Evolutionary conservation across 2,888 invertebrate species (phyloP), one percentile per base, ranked within the genome.

Genomic region (Lapara coniferarum): DNA sequence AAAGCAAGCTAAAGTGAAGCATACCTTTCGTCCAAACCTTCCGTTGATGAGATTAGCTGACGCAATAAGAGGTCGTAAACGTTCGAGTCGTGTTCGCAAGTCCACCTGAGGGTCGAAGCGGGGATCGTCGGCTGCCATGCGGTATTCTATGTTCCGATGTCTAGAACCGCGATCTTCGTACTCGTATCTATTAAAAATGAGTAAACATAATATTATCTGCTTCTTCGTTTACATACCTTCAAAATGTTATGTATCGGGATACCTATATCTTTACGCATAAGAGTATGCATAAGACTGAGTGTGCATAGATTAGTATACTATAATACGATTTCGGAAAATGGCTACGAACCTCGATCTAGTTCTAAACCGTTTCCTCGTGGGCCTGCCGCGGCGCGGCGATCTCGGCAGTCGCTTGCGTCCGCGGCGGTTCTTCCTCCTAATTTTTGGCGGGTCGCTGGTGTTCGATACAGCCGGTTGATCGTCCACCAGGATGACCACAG

Each of bases 11-110:
- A 14, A 57, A 52, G 7, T n/a, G n/a, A 49, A 57, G 70, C 69
- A 87, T 86, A 97, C 97, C 95, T 96, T 95, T 85, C 97, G 93
- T 66, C 97, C 97, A 44, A 96, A 96, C 69, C 96, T 94, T 83
- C 95, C 96, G 85, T 97, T 97, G 85, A 97, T 97, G 81, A 96
- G 93, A 85, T 97, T 97, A 77, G 97, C 96, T 71, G 95, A 94
- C n/a, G 96, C 95, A 74, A 96, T 93, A 75, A 94, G 93, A 30
- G 93, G 90, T 67, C 93, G 92, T 73, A 94, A 80, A 52, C 88
- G 86, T 73, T 91, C 92, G 63, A 93, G 89, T 49, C 94, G 90
- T 74, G 93, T 93, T 75, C 85, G 86, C 70, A 94, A 80, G 77
- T 92, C 93, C 70, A 93, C 91, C 77, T 92, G 93, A 57, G 93